Evolutionary conservation across 1,140 invertebrate species (phyloP), one percentile per base, ranked within the genome.

Genomic region (Drosophila nebulosa): DNA sequence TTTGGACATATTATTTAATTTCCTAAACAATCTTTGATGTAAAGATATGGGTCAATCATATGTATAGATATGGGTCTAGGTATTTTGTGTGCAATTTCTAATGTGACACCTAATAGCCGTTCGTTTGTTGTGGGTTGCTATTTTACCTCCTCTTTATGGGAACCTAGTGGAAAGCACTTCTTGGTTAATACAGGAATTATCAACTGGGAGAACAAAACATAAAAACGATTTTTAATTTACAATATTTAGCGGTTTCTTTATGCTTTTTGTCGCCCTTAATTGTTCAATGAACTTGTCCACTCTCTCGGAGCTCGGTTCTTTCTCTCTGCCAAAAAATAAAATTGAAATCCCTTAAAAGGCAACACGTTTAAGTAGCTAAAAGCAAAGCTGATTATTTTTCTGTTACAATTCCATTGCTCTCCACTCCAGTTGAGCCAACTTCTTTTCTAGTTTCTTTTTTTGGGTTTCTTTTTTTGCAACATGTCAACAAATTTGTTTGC

Each of bases 401-500:
- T 24, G 26, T 39, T 12, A 36, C 36, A 35, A n/a, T 27, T 9
- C 50, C 42, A 3, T 12, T 27, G 27, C 16, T 14, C 4, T 24
- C 16, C 24, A 12, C 55, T 4, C 18, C 51, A 22, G 3, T 56
- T n/a, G 18, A 10, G 57, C 7, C 27, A 46, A 30, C 21, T 51
- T 46, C 14, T 64, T 35, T 60, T 64, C 22, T 36, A 30, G 52
- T 36, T 51, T 18, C 12, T 68, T 18, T 72, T 67, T 56, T 30
- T 9, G n/a, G n/a, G 1, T 30, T 30, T 30, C 5, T 0, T 26
- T 60, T 69, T 36, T 27, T 55, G 53, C 53, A 30, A 68, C 65
- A 80, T 74, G 77, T 77, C 81, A 64, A 76, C 73, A 73, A 79
- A 86, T 86, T 77, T 85, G 77, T 66, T 70, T 64, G 53, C 62